Evolutionary conservation across 2,888 invertebrate genomes (phyloP), one percentile per base, ranked within the genome.

Genomic region (Dascillus cervinus): DNA sequence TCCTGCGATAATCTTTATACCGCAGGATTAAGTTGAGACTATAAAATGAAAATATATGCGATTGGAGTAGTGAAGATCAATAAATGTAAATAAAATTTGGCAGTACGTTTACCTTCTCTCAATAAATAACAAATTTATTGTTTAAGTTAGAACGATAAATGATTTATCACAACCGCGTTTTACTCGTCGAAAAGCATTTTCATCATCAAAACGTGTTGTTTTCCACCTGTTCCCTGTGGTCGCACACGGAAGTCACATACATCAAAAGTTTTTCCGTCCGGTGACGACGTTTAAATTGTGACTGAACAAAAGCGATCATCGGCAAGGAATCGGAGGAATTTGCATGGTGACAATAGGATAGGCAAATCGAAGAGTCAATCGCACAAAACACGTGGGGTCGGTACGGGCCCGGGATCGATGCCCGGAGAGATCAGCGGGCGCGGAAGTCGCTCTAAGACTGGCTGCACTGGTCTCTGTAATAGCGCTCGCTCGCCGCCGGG

Each of bases 401-500:
- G 11, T 32, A 26, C 31, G 29, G 34, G 24, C n/a, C 30, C 29
- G 34, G 34, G 39, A 46, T 37, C 37, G 43, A 40, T 39, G 44
- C 35, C 38, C 37, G 29, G 34, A 41, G 42, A 36, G 39, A 37
- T 44, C 45, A 44, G 29, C 45, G 40, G 41, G 41, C 46, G 42
- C 52, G 54, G 54, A 52, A 52, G 52, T 50, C 44, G 49, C 43
- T 46, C 35, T 39, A 47, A 50, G 47, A 50, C 51, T 51, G 53
- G 51, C 52, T 44, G 23, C 42, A 42, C 45, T 44, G 46, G 46
- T 42, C 30, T 29, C 17, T 8, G 17, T 24, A 32, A 23, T 34
- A 26, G 32, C 15, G 36, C 39, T 32, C 44, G 32, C 27, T 30
- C 35, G 25, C 37, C 34, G 26, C 22, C 39, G 42, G 45, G 47